Evolutionary conservation across 2,888 invertebrate genomes (phyloP).

Genomic region (Anorthoa munda): DNA sequence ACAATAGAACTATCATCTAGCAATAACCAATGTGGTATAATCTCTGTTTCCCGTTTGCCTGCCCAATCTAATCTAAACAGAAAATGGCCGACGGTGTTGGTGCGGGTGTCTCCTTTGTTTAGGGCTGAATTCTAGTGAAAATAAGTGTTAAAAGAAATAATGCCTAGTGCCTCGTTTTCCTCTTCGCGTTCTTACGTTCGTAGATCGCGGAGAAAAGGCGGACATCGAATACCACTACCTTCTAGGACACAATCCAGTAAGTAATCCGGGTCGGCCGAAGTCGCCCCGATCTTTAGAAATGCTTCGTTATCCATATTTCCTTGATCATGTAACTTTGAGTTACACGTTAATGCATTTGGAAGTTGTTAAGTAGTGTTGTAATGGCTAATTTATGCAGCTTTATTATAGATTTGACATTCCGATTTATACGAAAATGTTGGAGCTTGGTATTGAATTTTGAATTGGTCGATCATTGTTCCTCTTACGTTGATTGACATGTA

Average conservation of each 20-base stretch:
- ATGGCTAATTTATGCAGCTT: conserved; percentile 54
- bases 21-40: conserved; percentile 82
- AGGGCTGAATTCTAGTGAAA: conserved; percentile 91
- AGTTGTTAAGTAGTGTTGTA: conserved; percentile 39
- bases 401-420: conserved; percentile 58
- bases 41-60: conserved; percentile 86
- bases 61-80: conserved; percentile 92
- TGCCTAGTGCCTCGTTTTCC: conserved; percentile 99
- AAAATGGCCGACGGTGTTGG: conserved; percentile 96
- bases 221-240: conserved; percentile 96
- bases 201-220: conserved; percentile 97
- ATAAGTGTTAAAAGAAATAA: conserved; percentile 92
- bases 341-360: conserved; percentile 59
- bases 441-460: conserved; percentile 74
- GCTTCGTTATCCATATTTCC: conserved; percentile 80
- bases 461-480: conserved; percentile 82
- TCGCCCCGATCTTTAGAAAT: conserved; percentile 81
- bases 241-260: conserved; percentile 96
- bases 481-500: conserved; percentile 81
- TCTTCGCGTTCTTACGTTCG: conserved; percentile 97
- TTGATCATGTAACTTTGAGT: conserved; percentile 70
- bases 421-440: conserved; percentile 67
- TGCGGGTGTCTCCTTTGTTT: conserved; percentile 96
- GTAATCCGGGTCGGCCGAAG: conserved; percentile 90
- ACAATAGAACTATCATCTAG: conserved; percentile 72